Percentiles rank a stretch among this genome's conserved stretches.
These are phyloP conservation scores for Drosophila ustulata DNA, from an alignment of 2,888 invertebrate species.

Conservation along the genomic window DNA sequence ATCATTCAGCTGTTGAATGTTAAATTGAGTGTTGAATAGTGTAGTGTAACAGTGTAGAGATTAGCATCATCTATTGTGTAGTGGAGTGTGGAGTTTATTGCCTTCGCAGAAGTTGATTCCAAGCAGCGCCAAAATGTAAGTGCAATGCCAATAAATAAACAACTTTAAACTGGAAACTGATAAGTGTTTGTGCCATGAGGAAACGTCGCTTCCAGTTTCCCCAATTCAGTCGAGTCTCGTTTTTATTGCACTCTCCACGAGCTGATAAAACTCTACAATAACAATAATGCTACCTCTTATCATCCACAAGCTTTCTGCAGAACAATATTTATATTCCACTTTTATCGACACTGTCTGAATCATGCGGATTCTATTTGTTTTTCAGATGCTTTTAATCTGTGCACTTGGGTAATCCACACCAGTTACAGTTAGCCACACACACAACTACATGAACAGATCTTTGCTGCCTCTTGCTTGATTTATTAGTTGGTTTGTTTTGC, in stretches of 20 bases:
- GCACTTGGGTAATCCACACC: slow-evolving; percentile 18
- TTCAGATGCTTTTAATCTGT: slow-evolving; percentile 33
- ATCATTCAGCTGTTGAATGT: not conserved
- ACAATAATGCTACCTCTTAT: slow-evolving; percentile 24
- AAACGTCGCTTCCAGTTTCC: slow-evolving; percentile 5
- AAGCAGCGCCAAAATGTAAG: slow-evolving; percentile 26
- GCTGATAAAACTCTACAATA: slow-evolving; percentile 41
- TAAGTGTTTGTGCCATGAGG: slow-evolving; percentile 18
- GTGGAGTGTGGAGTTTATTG: slow-evolving; percentile 11
- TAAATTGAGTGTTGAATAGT: slow-evolving; percentile 5
- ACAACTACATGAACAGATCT: not conserved
- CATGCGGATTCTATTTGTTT: slow-evolving; percentile 51
- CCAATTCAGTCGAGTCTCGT: slow-evolving; percentile 2
- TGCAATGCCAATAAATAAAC: slow-evolving; percentile 3
- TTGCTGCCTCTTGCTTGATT: slow-evolving; percentile 24
- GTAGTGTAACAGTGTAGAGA: not conserved
- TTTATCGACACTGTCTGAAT: slow-evolving; percentile 38
- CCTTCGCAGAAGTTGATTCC: not conserved
- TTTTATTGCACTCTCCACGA: slow-evolving; percentile 18
- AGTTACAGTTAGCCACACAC: slow-evolving; percentile 10
- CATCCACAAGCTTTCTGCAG: slow-evolving; percentile 22
- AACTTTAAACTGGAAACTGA: not conserved
- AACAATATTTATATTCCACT: slow-evolving; percentile 16
- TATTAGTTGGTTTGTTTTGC: slow-evolving; percentile 30
- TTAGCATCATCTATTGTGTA: slow-evolving; percentile 3